Base-by-base conservation (phyloP, 1,140 invertebrate species). In the Drosophila takahashii region DNA sequence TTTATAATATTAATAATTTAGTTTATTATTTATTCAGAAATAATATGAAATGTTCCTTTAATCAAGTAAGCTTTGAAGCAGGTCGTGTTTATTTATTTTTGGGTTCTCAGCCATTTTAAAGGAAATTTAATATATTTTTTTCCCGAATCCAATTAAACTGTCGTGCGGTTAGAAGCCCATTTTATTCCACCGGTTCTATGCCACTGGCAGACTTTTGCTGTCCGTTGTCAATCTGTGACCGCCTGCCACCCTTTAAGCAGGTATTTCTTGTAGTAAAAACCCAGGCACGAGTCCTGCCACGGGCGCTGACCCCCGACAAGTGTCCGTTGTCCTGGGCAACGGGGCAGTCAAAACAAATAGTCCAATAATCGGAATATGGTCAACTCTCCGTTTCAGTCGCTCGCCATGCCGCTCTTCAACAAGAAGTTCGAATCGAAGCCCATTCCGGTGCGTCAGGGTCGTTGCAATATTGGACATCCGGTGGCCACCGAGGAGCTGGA, bases 391-490 rank as follows among this genome's bases (percentile, higher is more conserved):
- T 34, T 79, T 27, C 41, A 66, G 57, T 62, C 50, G 2, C 7
- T 50, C 15, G 64, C 50, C 47, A 92, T 92, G 91, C 91, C 91
- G 45, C 50, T 92, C 37, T 92, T 92, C 45, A 90, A 90, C 65
- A 92, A 90, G 58, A 92, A 92, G 72, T 92, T 91, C 26, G 91
- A 92, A 41, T 70, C 89, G 18, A 92, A 92, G 18, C 86, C 81
- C 4, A 84, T 90, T 39, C 91, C 91, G 6, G 50, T 74, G 18
- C 86, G 91, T 16, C 59, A 67, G 15, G 76, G 56, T 29, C 78
- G 91, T 1, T 90, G 80, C 42, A 91, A 90, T 54, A 92, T 81
- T 41, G 84, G 81, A 0, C 83, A 67, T 70, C 81, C 91, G 0
- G 52, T 79, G 41, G 74, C 86, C 1, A 84, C 44, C 34, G 91